phyloP scores from a whole-genome alignment of 2,113 vertebrate genomes.

The Cichladusa arquata region DNA sequence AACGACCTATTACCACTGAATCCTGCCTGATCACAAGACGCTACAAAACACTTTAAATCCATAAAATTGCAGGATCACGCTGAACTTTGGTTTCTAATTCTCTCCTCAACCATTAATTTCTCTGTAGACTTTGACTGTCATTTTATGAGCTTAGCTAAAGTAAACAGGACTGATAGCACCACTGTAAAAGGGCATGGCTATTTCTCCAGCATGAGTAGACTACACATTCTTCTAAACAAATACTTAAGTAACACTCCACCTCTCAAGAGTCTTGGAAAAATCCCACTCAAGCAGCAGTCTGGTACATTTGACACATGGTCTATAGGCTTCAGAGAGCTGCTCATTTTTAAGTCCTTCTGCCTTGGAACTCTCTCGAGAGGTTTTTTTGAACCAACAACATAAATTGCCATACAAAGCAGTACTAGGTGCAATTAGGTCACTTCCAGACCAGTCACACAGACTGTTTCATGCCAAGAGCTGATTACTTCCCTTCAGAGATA shows the following conservation, averaged over 20 bases:
- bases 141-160: background rate
- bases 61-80: background rate
- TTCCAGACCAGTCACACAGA: background rate
- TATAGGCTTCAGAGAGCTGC: background rate
- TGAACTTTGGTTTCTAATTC: background rate
- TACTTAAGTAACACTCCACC: slow-evolving; percentile 14
- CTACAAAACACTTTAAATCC: background rate
- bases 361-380: background rate
- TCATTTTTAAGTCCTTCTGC: background rate
- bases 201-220: background rate
- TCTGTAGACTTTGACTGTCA: background rate
- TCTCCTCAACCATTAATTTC: background rate
- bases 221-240: slow-evolving; percentile 39
- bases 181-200: background rate
- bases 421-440: background rate
- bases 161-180: background rate
- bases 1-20: background rate
- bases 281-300: background rate
- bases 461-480: background rate
- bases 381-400: background rate
- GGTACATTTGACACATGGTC: background rate
- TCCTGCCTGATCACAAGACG: background rate
- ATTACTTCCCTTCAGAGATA: background rate
- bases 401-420: background rate
- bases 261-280: slow-evolving; percentile 17